These are phyloP conservation scores for Nannoperca obscura DNA, from an alignment of 2,797 vertebrate species.

Conservation along the genomic window DNA sequence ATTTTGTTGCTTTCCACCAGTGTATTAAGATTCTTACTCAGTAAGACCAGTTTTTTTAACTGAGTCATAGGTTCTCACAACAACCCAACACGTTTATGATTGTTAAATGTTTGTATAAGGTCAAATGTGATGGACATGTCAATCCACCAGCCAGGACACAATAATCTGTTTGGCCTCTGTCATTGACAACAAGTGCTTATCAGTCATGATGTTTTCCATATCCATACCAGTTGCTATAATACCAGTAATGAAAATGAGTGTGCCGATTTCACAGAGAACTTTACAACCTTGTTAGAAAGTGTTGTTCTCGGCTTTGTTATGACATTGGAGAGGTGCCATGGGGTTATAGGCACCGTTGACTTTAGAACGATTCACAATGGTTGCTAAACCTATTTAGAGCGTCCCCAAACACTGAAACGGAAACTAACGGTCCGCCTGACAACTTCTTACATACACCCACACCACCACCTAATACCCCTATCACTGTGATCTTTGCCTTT, in stretches of 20 bases:
- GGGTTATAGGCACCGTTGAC: constrained; percentile 28
- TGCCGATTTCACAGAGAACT: too few relatives aligned
- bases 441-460: not conserved
- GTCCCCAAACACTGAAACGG: constrained; percentile 60
- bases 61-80: not conserved
- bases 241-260: not conserved
- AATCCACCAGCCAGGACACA: not conserved
- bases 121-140: constrained; percentile 11
- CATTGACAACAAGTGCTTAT: not conserved
- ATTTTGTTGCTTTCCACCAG: not conserved
- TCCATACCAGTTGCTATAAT: too few relatives aligned
- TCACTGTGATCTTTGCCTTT: not conserved
- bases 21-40: not conserved
- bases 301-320: constrained; percentile 5
- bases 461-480: not conserved
- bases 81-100: not conserved
- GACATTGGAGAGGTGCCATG: not conserved
- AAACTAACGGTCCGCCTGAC: constrained; percentile 21
- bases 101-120: constrained; percentile 26
- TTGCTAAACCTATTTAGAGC: constrained; percentile 43
- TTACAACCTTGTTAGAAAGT: not conserved
- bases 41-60: not conserved
- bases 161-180: not conserved
- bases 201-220: not conserved
- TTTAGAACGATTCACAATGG: not conserved